These are phyloP conservation scores for Athrips mouffetella DNA, from an alignment of 2,888 invertebrate genomes.

Conservation along the genomic window DNA sequence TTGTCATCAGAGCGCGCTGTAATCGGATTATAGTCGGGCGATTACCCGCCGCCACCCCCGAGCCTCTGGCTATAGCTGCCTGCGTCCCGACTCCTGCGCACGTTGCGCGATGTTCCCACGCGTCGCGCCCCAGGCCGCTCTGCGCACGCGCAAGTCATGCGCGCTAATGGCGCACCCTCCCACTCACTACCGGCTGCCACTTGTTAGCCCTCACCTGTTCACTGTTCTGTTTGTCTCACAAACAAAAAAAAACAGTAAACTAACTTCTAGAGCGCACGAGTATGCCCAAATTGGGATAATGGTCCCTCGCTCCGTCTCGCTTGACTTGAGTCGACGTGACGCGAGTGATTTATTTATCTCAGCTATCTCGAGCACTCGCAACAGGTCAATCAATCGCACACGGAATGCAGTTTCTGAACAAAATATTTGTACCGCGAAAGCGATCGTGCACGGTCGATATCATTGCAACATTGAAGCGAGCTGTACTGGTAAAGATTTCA, in stretches of 20 bases:
- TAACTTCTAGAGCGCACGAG: neutral
- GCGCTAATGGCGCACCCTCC: conserved; percentile 31
- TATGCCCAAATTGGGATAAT: conserved; percentile 13
- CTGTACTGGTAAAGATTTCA: too few relatives aligned
- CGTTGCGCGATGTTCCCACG: neutral
- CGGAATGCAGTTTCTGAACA: neutral
- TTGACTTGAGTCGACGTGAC: neutral
- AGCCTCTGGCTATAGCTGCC: neutral
- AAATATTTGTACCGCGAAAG: conserved; percentile 6
- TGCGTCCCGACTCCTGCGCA: neutral
- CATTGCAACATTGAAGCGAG: neutral
- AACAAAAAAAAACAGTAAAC: too few relatives aligned
- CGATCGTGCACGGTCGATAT: neutral
- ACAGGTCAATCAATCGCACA: neutral
- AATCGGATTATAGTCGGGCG: conserved; percentile 20
- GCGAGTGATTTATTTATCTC: conserved; percentile 5
- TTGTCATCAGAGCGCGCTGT: conserved; percentile 11
- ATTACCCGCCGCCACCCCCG: conserved; percentile 9
- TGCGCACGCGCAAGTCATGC: conserved; percentile 24
- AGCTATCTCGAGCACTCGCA: neutral
- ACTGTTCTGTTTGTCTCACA: conserved; percentile 4
- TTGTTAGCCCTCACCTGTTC: conserved; percentile 13
- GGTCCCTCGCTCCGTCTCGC: too few relatives aligned
- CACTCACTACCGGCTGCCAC: conserved; percentile 15
- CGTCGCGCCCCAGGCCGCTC: neutral